Conservation (phyloP, 2,888 invertebrate genomes). For the Leptinotarsa rubiginosa region DNA sequence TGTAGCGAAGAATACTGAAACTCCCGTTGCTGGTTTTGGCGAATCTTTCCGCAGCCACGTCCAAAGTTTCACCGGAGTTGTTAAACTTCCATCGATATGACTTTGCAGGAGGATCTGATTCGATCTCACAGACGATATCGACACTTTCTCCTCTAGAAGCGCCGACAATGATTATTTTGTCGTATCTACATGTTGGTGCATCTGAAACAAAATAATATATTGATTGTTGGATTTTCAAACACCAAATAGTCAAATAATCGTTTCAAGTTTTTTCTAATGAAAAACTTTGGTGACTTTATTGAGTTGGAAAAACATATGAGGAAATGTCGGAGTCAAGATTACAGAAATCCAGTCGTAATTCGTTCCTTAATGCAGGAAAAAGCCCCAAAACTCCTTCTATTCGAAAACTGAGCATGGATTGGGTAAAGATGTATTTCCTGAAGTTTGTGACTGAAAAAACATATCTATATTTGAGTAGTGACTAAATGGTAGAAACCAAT, state of each 20-base stretch:
- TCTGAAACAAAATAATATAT: conserved; percentile 69
- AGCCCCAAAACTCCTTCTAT: too few relatives aligned
- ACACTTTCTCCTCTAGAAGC: conserved; percentile 89
- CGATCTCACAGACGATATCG: conserved; percentile 89
- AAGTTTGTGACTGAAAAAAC: too few relatives aligned
- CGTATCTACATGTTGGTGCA: conserved; percentile 83
- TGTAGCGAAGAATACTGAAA: conserved; percentile 75
- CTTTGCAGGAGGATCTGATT: conserved; percentile 91
- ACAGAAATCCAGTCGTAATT: too few relatives aligned
- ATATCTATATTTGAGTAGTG: too few relatives aligned
- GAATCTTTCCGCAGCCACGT: conserved; percentile 83
- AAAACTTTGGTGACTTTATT: too few relatives aligned
- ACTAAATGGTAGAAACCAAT: too few relatives aligned
- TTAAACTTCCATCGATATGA: conserved; percentile 95
- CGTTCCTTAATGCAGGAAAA: too few relatives aligned
- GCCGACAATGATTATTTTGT: conserved; percentile 85
- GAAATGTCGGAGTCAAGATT: too few relatives aligned
- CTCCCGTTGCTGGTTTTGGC: conserved; percentile 79
- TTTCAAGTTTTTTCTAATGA: too few relatives aligned
- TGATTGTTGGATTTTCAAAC: not conserved
- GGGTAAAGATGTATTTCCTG: too few relatives aligned
- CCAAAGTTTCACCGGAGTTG: conserved; percentile 89
- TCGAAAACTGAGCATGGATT: too few relatives aligned
- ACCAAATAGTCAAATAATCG: not conserved
- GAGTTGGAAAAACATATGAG: too few relatives aligned